phyloP scores from a whole-genome alignment of 2,797 vertebrate genomes.

The Pempheris klunzingeri region DNA sequence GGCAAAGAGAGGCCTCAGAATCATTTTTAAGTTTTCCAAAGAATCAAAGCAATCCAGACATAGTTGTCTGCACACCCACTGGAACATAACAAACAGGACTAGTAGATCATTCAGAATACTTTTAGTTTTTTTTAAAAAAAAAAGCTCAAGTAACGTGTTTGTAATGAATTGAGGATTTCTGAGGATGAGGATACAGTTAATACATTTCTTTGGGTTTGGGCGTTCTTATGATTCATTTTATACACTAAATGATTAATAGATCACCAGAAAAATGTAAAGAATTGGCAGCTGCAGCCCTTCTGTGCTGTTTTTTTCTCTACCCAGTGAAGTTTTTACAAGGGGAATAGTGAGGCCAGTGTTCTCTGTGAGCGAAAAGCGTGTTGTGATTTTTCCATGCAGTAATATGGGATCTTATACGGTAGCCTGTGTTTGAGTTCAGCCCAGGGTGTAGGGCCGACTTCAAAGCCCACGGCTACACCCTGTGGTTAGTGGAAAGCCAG shows the following conservation, averaged over 20 bases:
- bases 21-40: neutral
- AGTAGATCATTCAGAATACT: neutral
- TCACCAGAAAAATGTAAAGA: neutral
- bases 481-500: conserved; percentile 74
- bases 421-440: conserved; percentile 71
- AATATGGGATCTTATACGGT: conserved; percentile 58
- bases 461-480: conserved; percentile 79
- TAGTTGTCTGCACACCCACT: neutral
- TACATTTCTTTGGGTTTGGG: neutral
- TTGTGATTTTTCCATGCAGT: conserved; percentile 66
- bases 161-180: no score
- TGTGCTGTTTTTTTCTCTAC: neutral
- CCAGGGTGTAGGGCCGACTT: conserved; percentile 65
- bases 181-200: no score
- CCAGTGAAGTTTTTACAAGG: neutral
- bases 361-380: conserved; percentile 31
- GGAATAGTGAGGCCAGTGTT: conserved; percentile 42
- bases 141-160: no score
- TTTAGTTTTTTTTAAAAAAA: no score
- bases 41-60: neutral
- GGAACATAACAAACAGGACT: neutral
- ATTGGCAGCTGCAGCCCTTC: neutral
- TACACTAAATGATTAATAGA: neutral
- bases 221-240: neutral
- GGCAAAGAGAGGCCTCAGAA: neutral